Conservation (phyloP, 1,140 invertebrate genomes). For the Phocides pigmalion region DNA sequence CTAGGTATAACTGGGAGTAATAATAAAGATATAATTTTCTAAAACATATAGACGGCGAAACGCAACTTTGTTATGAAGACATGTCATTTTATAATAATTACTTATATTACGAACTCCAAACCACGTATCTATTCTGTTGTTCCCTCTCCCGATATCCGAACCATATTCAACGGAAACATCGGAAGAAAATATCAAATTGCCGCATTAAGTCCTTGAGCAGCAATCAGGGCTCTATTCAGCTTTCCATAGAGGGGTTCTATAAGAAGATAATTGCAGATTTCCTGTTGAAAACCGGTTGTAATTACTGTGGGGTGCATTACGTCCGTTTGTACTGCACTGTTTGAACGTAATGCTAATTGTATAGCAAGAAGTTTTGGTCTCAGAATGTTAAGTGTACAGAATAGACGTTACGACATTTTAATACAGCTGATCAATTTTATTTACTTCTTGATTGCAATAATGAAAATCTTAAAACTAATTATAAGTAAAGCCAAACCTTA, state of each 20-base stretch:
- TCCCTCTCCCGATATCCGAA: not conserved
- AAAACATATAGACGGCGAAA: too few relatives aligned
- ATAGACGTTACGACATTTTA: too few relatives aligned
- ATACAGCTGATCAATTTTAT: too few relatives aligned
- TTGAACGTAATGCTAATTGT: conserved; percentile 15
- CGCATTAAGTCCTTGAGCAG: conserved; percentile 21
- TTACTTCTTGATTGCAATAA: too few relatives aligned
- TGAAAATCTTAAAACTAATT: too few relatives aligned
- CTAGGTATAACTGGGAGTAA: too few relatives aligned
- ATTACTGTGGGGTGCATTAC: conserved; percentile 28
- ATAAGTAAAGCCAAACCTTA: too few relatives aligned
- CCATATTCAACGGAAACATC: conserved; percentile 6
- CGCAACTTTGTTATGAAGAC: too few relatives aligned
- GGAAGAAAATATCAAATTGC: conserved; percentile 32
- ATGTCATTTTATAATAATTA: too few relatives aligned
- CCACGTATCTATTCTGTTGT: not conserved
- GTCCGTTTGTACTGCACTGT: conserved; percentile 18
- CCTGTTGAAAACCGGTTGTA: conserved; percentile 24
- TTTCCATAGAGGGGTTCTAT: conserved; percentile 12
- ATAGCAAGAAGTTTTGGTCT: not conserved
- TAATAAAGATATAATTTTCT: too few relatives aligned
- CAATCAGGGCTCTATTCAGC: conserved; percentile 24
- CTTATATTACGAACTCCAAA: too few relatives aligned
- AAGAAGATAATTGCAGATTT: conserved; percentile 33
- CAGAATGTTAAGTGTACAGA: too few relatives aligned